Conservation (phyloP, 2,113 vertebrate species). For the Cairina moschata region DNA sequence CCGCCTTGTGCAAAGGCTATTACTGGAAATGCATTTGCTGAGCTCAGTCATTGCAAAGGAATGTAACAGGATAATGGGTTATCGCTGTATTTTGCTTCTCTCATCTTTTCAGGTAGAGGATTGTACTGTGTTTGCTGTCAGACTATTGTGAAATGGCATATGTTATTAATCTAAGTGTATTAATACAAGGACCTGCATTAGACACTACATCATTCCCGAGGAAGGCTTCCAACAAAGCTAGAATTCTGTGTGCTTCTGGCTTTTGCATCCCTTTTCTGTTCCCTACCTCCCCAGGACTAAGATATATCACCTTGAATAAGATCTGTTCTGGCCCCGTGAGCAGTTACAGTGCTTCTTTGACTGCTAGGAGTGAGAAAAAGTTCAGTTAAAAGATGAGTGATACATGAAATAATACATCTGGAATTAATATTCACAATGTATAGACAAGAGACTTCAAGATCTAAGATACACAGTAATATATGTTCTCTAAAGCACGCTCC, state of each 20-base stretch:
- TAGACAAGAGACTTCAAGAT: not conserved
- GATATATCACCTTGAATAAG: not conserved
- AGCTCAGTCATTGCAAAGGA: not conserved
- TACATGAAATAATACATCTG: not conserved
- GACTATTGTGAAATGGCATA: not conserved
- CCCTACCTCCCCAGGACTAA: not conserved
- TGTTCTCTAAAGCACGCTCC: not conserved
- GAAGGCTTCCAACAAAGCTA: not conserved
- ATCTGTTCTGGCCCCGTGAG: not conserved
- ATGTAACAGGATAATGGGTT: not conserved
- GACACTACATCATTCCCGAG: not conserved
- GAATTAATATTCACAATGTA: not conserved
- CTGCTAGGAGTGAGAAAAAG: not conserved
- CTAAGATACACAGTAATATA: not conserved
- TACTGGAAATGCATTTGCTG: not conserved
- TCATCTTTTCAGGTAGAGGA: not conserved
- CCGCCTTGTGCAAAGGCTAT: not conserved
- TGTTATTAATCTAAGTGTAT: not conserved
- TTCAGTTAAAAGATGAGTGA: not conserved
- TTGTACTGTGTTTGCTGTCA: not conserved
- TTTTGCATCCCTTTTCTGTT: not conserved
- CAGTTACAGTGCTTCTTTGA: not conserved
- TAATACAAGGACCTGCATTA: not conserved
- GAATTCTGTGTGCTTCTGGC: not conserved
- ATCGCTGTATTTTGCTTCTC: not conserved